phyloP scores from a whole-genome alignment of 2,797 vertebrate species.

The Danio jaintianensis region DNA sequence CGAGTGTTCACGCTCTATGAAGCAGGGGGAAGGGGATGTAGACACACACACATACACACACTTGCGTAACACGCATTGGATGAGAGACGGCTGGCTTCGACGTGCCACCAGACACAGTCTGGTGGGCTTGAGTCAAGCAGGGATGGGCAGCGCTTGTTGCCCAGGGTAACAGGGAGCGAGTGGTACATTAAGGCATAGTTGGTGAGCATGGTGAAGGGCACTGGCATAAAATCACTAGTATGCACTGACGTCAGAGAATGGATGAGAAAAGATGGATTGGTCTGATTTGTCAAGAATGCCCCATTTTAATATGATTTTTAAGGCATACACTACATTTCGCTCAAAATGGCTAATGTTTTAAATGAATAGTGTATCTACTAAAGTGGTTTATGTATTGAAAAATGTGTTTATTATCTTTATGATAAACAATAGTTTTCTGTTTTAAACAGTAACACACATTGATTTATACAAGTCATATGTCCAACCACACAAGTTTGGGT shows the following conservation, averaged over 20 bases:
- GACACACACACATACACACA: conserved; percentile 38
- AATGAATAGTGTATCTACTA: too few species aligned
- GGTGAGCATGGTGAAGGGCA: conserved; percentile 44
- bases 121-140: conserved; percentile 50
- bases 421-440: neutral
- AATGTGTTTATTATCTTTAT: too few species aligned
- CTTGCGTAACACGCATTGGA: conserved; percentile 23
- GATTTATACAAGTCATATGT: neutral
- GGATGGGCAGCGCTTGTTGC: conserved; percentile 49
- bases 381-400: too few species aligned
- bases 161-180: conserved; percentile 50
- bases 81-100: conserved; percentile 42
- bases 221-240: conserved; percentile 40
- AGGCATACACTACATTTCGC: neutral
- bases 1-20: conserved; percentile 41
- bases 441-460: neutral
- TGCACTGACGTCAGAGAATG: neutral
- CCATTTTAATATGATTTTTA: neutral
- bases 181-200: conserved; percentile 45
- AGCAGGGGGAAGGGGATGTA: conserved; percentile 39
- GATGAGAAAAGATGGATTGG: neutral
- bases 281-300: neutral
- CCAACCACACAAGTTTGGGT: neutral
- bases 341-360: too few species aligned
- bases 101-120: conserved; percentile 55